These are phyloP conservation scores for Alviniconcha marisindica DNA, from an alignment of 1,140 invertebrate genomes.

Conservation along the genomic window DNA sequence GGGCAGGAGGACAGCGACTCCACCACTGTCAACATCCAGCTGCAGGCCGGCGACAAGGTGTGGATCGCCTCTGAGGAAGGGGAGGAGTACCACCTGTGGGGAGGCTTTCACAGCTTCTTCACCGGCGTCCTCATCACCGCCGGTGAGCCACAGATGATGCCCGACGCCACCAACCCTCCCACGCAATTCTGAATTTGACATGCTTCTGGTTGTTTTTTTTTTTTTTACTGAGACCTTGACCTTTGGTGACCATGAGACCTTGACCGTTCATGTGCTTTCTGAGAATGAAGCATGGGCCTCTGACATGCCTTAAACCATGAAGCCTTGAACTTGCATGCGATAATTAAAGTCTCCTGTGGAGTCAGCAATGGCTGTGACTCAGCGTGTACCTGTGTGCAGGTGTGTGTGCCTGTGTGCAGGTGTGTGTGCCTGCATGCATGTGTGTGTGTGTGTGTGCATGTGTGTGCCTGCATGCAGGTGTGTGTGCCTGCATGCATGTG, in stretches of 20 bases:
- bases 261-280: no score
- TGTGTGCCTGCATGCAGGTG: background rate
- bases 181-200: background rate
- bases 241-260: no score
- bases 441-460: constrained; percentile 11
- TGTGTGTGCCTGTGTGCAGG: background rate
- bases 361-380: constrained; percentile 20
- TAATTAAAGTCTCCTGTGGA: no score
- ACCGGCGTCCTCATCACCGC: background rate
- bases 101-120: background rate
- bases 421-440: background rate
- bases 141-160: no score
- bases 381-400: constrained; percentile 18
- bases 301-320: no score
- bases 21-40: background rate
- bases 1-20: constrained; percentile 12
- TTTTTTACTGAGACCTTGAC: background rate
- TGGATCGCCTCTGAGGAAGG: constrained; percentile 9
- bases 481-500: constrained; percentile 24
- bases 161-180: background rate
- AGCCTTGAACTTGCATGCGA: no score
- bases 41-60: background rate
- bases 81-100: background rate
- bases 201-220: background rate
- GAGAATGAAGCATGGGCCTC: no score